phyloP scores from a whole-genome alignment of 2,113 vertebrate genomes.

The Marmota flaviventris region DNA sequence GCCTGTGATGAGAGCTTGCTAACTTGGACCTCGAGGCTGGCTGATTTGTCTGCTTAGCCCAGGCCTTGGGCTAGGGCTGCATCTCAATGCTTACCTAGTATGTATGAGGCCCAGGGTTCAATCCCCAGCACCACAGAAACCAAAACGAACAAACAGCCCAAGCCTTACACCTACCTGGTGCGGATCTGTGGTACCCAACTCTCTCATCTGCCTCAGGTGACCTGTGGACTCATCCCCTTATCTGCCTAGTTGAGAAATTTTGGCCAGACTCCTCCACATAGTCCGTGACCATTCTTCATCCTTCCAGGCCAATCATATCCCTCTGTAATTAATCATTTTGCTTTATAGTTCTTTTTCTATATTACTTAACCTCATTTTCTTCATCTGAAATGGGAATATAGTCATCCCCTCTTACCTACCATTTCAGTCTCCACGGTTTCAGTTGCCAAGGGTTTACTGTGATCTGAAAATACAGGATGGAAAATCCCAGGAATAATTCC shows the following conservation, averaged over 20 bases:
- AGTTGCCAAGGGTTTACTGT: not conserved
- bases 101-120: too few species aligned
- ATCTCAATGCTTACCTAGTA: too few species aligned
- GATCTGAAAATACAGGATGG: not conserved
- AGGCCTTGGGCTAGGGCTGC: not conserved
- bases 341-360: not conserved
- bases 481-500: not conserved
- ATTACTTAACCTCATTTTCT: not conserved
- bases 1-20: not conserved
- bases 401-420: too few species aligned
- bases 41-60: not conserved
- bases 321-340: not conserved
- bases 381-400: not conserved
- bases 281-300: not conserved
- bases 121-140: too few species aligned
- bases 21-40: not conserved
- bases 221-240: not conserved
- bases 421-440: not conserved
- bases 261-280: not conserved
- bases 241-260: not conserved
- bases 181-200: not conserved
- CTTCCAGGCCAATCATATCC: not conserved
- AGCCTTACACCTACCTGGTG: not conserved
- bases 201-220: not conserved
- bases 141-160: not conserved